phyloP scores from a whole-genome alignment of 2,888 invertebrate genomes.

The Argyra leucocephala region DNA sequence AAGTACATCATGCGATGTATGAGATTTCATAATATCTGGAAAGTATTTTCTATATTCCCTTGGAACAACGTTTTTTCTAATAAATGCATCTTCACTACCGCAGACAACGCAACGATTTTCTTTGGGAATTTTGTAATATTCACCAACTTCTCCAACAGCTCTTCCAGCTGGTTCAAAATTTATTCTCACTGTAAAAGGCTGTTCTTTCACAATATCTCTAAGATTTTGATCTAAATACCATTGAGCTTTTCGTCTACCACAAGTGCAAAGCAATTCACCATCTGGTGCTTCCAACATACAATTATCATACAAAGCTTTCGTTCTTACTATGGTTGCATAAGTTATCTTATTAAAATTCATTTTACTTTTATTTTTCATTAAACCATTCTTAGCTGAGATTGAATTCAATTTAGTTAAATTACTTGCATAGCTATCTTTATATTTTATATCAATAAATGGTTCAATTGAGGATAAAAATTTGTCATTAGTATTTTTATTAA shows the following conservation, averaged over 20 bases:
- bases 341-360: conserved; percentile 18
- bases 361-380: neutral
- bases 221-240: conserved; percentile 53
- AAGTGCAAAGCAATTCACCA: conserved; percentile 64
- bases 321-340: conserved; percentile 31
- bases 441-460: conserved; percentile 35
- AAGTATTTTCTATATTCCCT: conserved; percentile 70
- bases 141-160: conserved; percentile 58
- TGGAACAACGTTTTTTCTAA: conserved; percentile 72
- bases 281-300: conserved; percentile 69
- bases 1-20: conserved; percentile 70
- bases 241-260: conserved; percentile 62
- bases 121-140: conserved; percentile 62
- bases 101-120: conserved; percentile 73
- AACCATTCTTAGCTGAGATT: neutral
- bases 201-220: conserved; percentile 42
- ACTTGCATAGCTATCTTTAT: conserved; percentile 27
- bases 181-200: conserved; percentile 57
- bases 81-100: conserved; percentile 56
- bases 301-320: conserved; percentile 66
- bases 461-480: conserved; percentile 17
- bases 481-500: neutral
- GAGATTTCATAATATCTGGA: conserved; percentile 69
- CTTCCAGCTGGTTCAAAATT: conserved; percentile 70
- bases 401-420: neutral